Evolutionary conservation across 1,140 invertebrate genomes (phyloP), one percentile per base, ranked within the genome.

Genomic region (Drosophila sucinea): DNA sequence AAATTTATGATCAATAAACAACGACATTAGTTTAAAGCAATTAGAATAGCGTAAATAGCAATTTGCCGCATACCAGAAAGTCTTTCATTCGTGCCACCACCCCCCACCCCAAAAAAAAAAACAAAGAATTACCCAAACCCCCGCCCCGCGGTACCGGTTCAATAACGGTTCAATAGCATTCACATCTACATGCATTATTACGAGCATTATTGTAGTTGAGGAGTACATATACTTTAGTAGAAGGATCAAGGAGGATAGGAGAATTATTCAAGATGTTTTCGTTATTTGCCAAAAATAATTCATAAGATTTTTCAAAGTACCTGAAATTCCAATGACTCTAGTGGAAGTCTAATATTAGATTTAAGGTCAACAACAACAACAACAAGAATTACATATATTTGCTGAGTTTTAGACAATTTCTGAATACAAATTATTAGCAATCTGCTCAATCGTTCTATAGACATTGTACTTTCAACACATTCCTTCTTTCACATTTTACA

Each of bases 271-370:
- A 83, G 63, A 51, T 69, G 67, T 73, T 79, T 83, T 79, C 73
- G 73, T 87, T 79, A 70, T 67, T 84, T 89, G 84, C 77, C 84
- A 84, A 82, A 38, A 38, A 87, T 89, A 83, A 89, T 89, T 89
- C 84, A 78, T 89, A 89, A 89, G 84, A 89, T 89, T 89, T 89
- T 89, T 60, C 32, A 89, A 89, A 84, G 84, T 89, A 89, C 84
- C 84, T 89, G 84, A 89, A 81, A 84, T 89, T 89, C 77, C 84
- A 87, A 72, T 68, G 60, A 81, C 65, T 72, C 84, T 62, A 71
- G 60, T 77, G 79, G 79, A 87, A 87, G 73, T 82, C 73, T 72
- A 71, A 63, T 78, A 78, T 75, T 89, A 89, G 80, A 63, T 81
- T 56, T 84, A 89, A 89, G 85, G 55, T 82, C 66, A 70, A 78